These are phyloP conservation scores for Pandemis corylana DNA, from an alignment of 2,888 invertebrate genomes.

Conservation along the genomic window DNA sequence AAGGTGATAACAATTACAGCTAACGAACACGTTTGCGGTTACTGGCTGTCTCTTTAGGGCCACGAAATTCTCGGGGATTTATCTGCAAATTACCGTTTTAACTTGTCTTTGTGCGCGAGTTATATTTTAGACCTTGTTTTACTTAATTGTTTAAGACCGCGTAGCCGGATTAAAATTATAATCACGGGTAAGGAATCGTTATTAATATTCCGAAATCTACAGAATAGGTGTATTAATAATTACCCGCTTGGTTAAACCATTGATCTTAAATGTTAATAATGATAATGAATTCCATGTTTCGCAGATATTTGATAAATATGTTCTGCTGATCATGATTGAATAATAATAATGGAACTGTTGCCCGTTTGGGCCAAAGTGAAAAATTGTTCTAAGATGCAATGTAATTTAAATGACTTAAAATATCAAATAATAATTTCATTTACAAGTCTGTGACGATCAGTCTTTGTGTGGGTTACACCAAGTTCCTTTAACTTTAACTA, in stretches of 20 bases:
- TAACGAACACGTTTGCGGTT: conserved; percentile 28
- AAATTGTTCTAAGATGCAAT: no score
- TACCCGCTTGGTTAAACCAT: not conserved
- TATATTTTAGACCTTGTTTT: conserved; percentile 21
- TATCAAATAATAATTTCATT: no score
- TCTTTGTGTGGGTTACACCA: no score
- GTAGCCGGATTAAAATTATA: conserved; percentile 8
- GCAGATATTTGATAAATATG: no score
- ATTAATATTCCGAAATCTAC: conserved; percentile 4
- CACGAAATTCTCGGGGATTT: conserved; percentile 25
- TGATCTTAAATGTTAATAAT: not conserved
- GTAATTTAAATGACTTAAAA: no score
- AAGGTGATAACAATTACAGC: conserved; percentile 28
- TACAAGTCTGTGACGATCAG: no score
- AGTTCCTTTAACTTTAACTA: no score
- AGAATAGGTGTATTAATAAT: not conserved
- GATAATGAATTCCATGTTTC: not conserved
- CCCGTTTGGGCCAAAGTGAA: no score
- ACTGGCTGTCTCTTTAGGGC: conserved; percentile 27
- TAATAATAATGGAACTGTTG: no score
- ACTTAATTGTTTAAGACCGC: conserved; percentile 16
- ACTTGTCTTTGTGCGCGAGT: conserved; percentile 26
- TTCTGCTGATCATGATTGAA: no score
- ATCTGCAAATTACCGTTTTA: conserved; percentile 22
- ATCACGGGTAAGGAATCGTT: conserved; percentile 2